These are phyloP conservation scores for Ceratosolen fusciceps DNA, from an alignment of 1,140 invertebrate genomes.

Conservation along the genomic window DNA sequence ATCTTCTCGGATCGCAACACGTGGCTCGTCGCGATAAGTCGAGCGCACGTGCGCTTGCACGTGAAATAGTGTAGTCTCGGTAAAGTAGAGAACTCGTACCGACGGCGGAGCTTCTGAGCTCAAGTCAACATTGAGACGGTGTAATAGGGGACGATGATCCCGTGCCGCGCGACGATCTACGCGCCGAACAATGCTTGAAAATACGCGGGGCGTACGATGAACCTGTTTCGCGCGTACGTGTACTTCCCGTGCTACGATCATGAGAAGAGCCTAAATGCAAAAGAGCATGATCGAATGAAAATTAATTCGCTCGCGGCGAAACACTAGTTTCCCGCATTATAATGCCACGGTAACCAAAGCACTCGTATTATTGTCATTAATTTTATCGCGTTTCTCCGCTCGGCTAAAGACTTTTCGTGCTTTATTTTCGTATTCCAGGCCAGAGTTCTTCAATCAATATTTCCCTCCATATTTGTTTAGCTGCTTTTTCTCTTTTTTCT, in stretches of 20 bases:
- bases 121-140: background rate
- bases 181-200: constrained; percentile 11
- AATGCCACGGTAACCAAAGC: too few relatives aligned
- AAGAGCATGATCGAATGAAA: constrained; percentile 27
- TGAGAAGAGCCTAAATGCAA: constrained; percentile 1
- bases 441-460: too few relatives aligned
- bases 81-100: background rate
- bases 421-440: too few relatives aligned
- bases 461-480: too few relatives aligned
- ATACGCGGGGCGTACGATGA: constrained; percentile 26
- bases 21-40: background rate
- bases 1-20: background rate
- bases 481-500: too few relatives aligned
- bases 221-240: constrained; percentile 16
- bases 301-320: constrained; percentile 8
- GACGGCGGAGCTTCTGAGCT: background rate
- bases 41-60: background rate
- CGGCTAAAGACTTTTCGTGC: too few relatives aligned
- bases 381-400: too few relatives aligned
- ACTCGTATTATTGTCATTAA: too few relatives aligned
- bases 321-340: background rate
- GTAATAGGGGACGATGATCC: constrained; percentile 18
- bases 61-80: background rate
- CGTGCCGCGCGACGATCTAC: background rate
- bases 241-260: constrained; percentile 9